Conservation (phyloP, 2,113 vertebrate species). For the Petaurus breviceps region DNA sequence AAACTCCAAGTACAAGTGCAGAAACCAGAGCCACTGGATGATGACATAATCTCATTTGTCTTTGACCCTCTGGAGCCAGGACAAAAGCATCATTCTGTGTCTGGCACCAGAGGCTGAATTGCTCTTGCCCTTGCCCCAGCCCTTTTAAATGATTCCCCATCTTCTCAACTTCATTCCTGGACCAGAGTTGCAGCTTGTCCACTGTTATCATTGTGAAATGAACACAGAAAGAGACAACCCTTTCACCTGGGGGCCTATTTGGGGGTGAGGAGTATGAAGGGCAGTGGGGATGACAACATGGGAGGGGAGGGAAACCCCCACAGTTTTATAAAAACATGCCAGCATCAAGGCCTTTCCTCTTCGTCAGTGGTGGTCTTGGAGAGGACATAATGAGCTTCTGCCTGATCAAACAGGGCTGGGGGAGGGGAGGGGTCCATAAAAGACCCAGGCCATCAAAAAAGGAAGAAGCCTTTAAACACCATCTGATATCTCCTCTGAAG, state of each 20-base stretch:
- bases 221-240: fast-evolving
- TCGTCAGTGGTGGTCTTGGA: background rate
- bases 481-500: slow-evolving; percentile 70
- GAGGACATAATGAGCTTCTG: slow-evolving; percentile 61
- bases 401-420: slow-evolving; percentile 13
- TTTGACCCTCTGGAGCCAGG: slow-evolving; percentile 9
- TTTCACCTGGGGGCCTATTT: background rate
- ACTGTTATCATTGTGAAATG: background rate
- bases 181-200: background rate
- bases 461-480: slow-evolving; percentile 75
- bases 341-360: slow-evolving; percentile 5
- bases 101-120: background rate
- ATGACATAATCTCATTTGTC: slow-evolving; percentile 27
- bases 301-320: background rate
- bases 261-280: background rate
- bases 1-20: background rate
- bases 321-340: slow-evolving; percentile 27
- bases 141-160: background rate
- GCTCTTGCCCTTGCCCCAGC: background rate
- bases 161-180: fast-evolving
- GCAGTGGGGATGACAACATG: background rate
- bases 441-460: slow-evolving; percentile 69
- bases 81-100: slow-evolving; percentile 6
- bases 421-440: slow-evolving; percentile 3
- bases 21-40: background rate